A percentile compares a stretch with the other conserved stretches of the same genome.
Conservation (phyloP, 2,888 invertebrate species). For the Brenthis ino region DNA sequence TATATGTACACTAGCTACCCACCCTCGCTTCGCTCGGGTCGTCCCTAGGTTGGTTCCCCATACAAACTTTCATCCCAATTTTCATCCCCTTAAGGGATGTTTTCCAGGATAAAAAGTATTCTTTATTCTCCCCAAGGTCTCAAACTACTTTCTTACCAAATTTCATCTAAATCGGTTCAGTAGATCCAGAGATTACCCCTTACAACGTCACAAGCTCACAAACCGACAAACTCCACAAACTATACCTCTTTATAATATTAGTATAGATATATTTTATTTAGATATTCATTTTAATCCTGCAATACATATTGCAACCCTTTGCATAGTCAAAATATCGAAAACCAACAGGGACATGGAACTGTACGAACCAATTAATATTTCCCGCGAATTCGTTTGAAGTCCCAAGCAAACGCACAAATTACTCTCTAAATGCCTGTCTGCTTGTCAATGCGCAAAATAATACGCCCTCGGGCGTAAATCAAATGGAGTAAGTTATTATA, state of each 20-base stretch:
- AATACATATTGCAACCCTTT: constrained; percentile 10
- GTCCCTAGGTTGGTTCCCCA: too few species aligned
- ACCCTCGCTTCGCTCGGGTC: too few species aligned
- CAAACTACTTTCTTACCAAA: too few species aligned
- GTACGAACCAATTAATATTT: constrained; percentile 39
- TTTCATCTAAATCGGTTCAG: too few species aligned
- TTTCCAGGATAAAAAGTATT: too few species aligned
- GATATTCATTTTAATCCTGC: not conserved
- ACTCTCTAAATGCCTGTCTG: constrained; percentile 60
- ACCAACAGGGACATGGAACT: constrained; percentile 32
- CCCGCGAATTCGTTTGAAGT: constrained; percentile 40
- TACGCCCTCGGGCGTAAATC: constrained; percentile 45
- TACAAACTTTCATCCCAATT: too few species aligned
- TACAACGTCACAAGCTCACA: too few species aligned
- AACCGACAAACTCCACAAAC: too few species aligned
- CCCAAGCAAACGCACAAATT: constrained; percentile 49
- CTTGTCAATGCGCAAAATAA: constrained; percentile 65
- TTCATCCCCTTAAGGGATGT: too few species aligned
- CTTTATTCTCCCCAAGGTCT: too few species aligned
- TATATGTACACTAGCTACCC: not conserved
- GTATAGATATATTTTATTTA: not conserved
- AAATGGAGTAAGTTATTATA: constrained; percentile 20
- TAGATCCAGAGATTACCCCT: too few species aligned
- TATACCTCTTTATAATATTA: too few species aligned
- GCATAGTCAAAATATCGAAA: constrained; percentile 24